A percentile compares a stretch with the other conserved stretches of the same genome.
Conservation (phyloP, 2,888 invertebrate genomes). For the Noctua janthina region DNA sequence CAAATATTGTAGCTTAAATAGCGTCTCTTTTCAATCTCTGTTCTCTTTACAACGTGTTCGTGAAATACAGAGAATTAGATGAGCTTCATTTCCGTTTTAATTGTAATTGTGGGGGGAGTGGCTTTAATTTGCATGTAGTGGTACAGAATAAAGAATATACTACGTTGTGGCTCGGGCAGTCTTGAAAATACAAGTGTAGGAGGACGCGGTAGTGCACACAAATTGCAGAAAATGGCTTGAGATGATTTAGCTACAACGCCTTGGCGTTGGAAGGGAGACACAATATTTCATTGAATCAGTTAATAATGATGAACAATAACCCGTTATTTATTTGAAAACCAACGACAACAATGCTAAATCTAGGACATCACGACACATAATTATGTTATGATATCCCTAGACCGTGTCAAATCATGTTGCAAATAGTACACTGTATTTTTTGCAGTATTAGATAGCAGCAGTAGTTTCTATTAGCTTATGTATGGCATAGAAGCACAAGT, state of each 20-base stretch:
- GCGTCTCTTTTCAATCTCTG: not conserved
- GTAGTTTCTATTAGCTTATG: not conserved
- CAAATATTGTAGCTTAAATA: not conserved
- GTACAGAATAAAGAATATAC: slow-evolving; percentile 2
- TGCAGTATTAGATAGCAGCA: not conserved
- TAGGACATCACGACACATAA: not conserved
- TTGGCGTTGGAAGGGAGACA: not conserved
- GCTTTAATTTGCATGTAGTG: slow-evolving; percentile 16
- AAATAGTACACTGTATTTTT: not conserved
- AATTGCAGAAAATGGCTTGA: not conserved
- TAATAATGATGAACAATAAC: not conserved
- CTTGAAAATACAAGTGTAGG: not conserved
- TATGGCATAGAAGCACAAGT: not conserved
- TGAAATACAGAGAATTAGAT: not conserved
- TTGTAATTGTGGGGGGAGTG: not conserved
- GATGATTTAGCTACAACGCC: not conserved
- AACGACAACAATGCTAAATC: not conserved
- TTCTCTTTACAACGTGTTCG: not conserved
- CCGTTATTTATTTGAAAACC: not conserved
- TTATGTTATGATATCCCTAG: not conserved
- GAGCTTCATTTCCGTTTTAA: slow-evolving; percentile 28
- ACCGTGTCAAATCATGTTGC: not conserved
- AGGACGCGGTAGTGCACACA: not conserved
- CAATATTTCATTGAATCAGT: not conserved
- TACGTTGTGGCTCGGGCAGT: not conserved